Evolutionary conservation across 2,797 vertebrate genomes (phyloP), one percentile per base, ranked within the genome.

Genomic region (Gorsachius magnificus): DNA sequence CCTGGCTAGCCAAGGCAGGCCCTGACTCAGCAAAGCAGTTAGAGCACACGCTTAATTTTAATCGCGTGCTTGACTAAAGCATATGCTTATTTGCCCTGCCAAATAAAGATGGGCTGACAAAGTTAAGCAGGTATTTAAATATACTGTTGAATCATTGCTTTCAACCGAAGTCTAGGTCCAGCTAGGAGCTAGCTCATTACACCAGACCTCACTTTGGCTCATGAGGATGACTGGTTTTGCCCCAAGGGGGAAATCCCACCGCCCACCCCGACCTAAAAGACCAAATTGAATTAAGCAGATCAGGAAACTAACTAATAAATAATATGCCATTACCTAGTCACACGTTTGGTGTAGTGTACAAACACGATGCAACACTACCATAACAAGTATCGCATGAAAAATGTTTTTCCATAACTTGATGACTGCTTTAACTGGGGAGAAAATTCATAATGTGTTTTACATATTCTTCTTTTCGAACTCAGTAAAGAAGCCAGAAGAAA

Each of bases 401-500:
- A 66, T 64, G 77, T 75, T 63, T 90, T 90, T 84, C 93, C 82
- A 60, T 86, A 88, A 83, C 89, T 90, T 5, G 17, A 83, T 36
- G 75, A 56, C 66, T 89, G 93, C 72, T 87, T 80, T 93, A 94
- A 97, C 3, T 91, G 93, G 79, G 83, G 84, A 94, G 95, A 93
- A 95, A 97, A 90, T 86, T 87, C 43, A 85, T 91, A 93, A 60
- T 51, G 71, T 11, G 2, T 87, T 90, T 83, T 80, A 93, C 93
- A 95, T 96, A 79, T 92, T 94, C 83, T 89, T 96, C 74, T 85
- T 56, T 81, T 66, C 57, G 90, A 89, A 70, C 66, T 70, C 80
- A 79, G 81, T 48, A 75, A 94, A 93, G 89, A 91, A 85, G 60
- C 68, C 85, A 53, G 57, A 90, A 94, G 93, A 89, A 89, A 93